Evolutionary conservation across 1,140 invertebrate genomes (phyloP), one percentile per base, ranked within the genome.

Genomic region (Archivesica marissinica): DNA sequence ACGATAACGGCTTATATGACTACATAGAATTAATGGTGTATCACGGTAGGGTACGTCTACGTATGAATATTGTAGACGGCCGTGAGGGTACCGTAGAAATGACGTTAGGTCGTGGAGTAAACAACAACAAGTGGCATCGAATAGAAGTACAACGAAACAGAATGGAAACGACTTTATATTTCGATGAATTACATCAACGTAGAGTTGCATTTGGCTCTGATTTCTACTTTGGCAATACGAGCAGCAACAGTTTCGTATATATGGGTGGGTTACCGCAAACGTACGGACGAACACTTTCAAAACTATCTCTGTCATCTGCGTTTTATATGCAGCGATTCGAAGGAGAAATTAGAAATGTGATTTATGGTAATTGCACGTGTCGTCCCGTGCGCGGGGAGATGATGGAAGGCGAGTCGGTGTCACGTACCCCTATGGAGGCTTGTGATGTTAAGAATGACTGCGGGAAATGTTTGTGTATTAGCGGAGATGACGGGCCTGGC

Each of bases 311-410:
- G 23, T 90, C 92, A 11, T 88, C 88, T 0, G 86, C 72, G 0
- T 83, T 88, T 39, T 87, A 86, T 54, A 56, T 70, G 23, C 20
- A 79, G 1, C 72, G 70, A 52, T 91, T 91, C 59, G 38, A 38
- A 9, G 91, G 92, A 1, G 81, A 88, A 33, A 87, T 93, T 13
- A 66, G 92, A 61, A 93, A 93, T 83, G 90, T 93, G 0, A 77
- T 93, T 11, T 93, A 93, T 84, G 88, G 88, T 78, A 93, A 93
- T 76, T 93, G 92, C 86, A 87, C 92, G 9, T 93, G 92, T 68
- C 76, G 87, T 25, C 89, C 88, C 15, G 86, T 87, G 4, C 86
- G 92, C 20, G 92, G 84, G 1, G 61, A 44, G n/a, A 85, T 91
- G 86, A 25, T 92, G 0, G 86, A 88, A 0, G 86, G 88, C 9